These are phyloP conservation scores for Colostygia pectinataria DNA, from an alignment of 2,888 invertebrate species.

Conservation along the genomic window DNA sequence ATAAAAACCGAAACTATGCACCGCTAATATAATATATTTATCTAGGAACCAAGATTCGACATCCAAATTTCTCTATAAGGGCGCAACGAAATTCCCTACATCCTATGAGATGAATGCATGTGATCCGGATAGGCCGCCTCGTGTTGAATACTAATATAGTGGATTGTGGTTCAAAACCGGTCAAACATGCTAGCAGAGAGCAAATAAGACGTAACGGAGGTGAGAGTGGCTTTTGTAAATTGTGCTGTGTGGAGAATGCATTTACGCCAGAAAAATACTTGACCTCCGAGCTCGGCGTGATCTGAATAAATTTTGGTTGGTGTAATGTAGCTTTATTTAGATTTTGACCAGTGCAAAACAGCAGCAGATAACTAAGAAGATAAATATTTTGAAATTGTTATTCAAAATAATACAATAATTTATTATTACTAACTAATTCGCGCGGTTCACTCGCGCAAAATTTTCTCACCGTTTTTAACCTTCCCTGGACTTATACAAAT, in stretches of 20 bases:
- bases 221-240: constrained; percentile 58
- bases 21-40: too few relatives aligned
- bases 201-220: constrained; percentile 73
- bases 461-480: too few relatives aligned
- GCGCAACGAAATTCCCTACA: constrained; percentile 65
- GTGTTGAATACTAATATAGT: constrained; percentile 49
- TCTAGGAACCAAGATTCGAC: too few relatives aligned
- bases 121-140: constrained; percentile 59
- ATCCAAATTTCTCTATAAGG: constrained; percentile 40
- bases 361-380: too few relatives aligned
- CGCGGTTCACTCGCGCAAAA: too few relatives aligned
- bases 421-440: too few relatives aligned
- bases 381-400: too few relatives aligned
- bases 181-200: constrained; percentile 56
- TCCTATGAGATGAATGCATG: constrained; percentile 38
- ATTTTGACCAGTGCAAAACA: too few relatives aligned
- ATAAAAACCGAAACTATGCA: too few relatives aligned
- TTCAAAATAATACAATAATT: too few relatives aligned
- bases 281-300: constrained; percentile 41
- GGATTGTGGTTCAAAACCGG: constrained; percentile 61
- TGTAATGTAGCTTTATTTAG: too few relatives aligned
- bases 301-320: neutral
- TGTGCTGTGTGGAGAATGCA: constrained; percentile 60
- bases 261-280: constrained; percentile 50
- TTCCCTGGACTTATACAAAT: too few relatives aligned